These are phyloP conservation scores for Papilio machaon DNA, from an alignment of 1,140 invertebrate species.

Conservation along the genomic window DNA sequence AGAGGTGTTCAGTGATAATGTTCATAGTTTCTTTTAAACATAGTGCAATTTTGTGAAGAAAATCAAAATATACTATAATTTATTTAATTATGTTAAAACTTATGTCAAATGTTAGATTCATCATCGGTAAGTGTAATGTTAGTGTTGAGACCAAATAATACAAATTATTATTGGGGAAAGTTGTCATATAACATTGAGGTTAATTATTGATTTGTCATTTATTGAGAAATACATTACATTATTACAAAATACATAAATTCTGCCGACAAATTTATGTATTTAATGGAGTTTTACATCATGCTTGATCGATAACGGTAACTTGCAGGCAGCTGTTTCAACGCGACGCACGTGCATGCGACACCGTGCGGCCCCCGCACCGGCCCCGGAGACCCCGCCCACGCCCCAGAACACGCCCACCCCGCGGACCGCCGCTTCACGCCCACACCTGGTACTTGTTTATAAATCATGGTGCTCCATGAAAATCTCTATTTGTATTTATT, in stretches of 20 bases:
- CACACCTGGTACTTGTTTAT: slow-evolving; percentile 56
- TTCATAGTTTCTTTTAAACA: no score
- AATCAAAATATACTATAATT: not conserved
- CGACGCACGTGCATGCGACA: slow-evolving; percentile 59
- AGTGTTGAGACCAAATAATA: not conserved
- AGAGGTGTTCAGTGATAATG: not conserved
- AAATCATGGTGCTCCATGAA: not conserved
- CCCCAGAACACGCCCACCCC: slow-evolving; percentile 15
- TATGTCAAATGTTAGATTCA: not conserved
- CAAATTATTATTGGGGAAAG: not conserved
- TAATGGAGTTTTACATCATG: no score
- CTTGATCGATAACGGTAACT: not conserved
- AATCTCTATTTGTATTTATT: not conserved
- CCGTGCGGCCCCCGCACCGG: slow-evolving; percentile 31
- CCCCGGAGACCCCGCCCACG: slow-evolving; percentile 28
- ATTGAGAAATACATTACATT: no score
- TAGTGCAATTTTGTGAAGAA: not conserved
- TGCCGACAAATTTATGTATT: no score
- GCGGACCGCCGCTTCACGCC: slow-evolving; percentile 60
- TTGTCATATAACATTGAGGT: not conserved
- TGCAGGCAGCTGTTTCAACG: slow-evolving; percentile 66
- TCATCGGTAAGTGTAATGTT: not conserved
- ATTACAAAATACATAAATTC: no score
- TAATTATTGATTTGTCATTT: not conserved
- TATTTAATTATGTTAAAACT: not conserved